Evolutionary conservation across 2,797 vertebrate genomes (phyloP), one percentile per base, ranked within the genome.

Genomic region (Numenius phaeopus): DNA sequence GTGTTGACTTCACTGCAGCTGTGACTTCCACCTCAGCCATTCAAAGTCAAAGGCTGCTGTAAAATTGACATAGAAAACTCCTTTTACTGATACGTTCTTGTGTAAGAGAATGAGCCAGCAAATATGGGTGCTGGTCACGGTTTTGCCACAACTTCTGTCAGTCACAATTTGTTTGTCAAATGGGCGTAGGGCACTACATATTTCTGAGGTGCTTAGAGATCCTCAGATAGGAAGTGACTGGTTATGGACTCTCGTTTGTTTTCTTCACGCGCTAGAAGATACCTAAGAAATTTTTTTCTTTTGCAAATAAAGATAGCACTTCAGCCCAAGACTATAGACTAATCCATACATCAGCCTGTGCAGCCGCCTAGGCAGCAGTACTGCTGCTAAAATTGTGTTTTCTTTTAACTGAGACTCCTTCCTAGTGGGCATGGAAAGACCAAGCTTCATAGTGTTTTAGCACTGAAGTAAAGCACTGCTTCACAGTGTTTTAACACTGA

Each of bases 1-100:
- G 62, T 90, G 88, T 87, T 94, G 95, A 94, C 89, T 94, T 86
- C 58, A 57, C 30, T 59, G 58, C 84, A 90, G 40, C 54, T 32
- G 29, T 59, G 72, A 86, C 81, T 91, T 95, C 70, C 73, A 76
- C n/a, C 34, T 69, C 82, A 90, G 44, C 57, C 23, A 54, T 32
- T 80, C 55, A 57, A 89, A 78, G 69, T 37, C 2, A 0, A 81
- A 94, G 69, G 55, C 39, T 73, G 55, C 42, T 90, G 34, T 82
- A 76, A 92, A 96, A 90, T 0, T 26, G 44, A 64, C 2, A 1
- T 12, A 58, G 58, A 81, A 88, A 86, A 46, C 24, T 64, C 32
- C 14, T 70, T 66, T 82, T 39, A 67, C 44, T 34, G 21, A 2
- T 40, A 2, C 20, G 10, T 46, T 55, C 57, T 79, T 61, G 20